These are phyloP conservation scores for Hyalella azteca DNA, from an alignment of 2,888 invertebrate genomes.

Conservation along the genomic window DNA sequence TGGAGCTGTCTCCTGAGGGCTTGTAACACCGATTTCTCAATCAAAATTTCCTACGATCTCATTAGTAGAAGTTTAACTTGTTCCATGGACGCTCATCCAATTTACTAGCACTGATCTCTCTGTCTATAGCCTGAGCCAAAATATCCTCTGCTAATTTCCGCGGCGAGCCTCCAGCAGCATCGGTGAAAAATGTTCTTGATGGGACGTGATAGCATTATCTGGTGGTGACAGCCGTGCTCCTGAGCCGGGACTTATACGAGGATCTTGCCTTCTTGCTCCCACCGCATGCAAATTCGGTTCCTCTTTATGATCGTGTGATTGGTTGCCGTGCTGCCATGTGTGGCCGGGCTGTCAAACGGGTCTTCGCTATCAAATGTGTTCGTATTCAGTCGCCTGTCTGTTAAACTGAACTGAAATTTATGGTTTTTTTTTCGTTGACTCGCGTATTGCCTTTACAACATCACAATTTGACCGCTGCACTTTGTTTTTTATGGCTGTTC, in stretches of 20 bases:
- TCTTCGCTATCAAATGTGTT: no score
- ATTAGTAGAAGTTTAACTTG: conserved; percentile 36
- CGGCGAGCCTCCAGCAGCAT: conserved; percentile 8
- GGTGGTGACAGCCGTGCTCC: neutral
- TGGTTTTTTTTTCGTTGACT: no score
- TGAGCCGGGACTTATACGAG: neutral
- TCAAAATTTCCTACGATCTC: conserved; percentile 32
- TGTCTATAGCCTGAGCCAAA: conserved; percentile 25
- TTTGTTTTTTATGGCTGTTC: no score
- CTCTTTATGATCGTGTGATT: neutral
- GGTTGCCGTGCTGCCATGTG: neutral
- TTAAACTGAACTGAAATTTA: no score
- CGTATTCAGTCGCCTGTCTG: no score
- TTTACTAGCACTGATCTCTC: conserved; percentile 27
- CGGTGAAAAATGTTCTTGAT: conserved; percentile 28
- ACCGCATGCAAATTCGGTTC: neutral
- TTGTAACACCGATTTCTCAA: neutral
- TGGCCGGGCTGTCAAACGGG: no score
- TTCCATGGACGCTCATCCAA: conserved; percentile 25
- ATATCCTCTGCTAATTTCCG: conserved; percentile 36
- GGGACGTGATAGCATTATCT: conserved; percentile 30
- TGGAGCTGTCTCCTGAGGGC: neutral
- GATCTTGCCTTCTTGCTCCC: conserved; percentile 6
- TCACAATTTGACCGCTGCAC: no score
- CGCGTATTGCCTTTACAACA: no score